phyloP scores from a whole-genome alignment of 2,888 invertebrate genomes.

The Athrips mouffetella region DNA sequence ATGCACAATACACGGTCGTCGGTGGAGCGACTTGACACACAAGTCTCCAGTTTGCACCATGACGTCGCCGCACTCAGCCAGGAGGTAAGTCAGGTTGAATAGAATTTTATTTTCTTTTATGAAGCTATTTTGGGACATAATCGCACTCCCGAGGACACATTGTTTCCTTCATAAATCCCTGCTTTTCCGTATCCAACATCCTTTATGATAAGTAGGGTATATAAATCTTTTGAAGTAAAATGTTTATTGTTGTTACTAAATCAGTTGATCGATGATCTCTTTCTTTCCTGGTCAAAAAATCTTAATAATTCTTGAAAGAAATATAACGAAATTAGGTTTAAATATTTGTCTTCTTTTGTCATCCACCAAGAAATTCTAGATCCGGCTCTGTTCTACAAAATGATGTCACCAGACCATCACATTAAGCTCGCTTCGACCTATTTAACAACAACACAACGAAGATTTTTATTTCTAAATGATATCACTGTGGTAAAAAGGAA shows the following conservation, averaged over 20 bases:
- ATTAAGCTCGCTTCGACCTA: conserved; percentile 28
- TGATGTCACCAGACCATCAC: conserved; percentile 28
- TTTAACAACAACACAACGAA: conserved; percentile 28
- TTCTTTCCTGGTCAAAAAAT: neutral
- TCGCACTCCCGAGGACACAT: neutral
- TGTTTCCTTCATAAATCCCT: neutral
- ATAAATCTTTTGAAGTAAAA: neutral
- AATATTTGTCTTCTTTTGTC: neutral
- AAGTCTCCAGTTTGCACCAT: conserved; percentile 89
- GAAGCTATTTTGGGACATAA: too few species aligned
- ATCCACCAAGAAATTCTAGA: neutral
- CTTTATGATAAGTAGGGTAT: neutral
- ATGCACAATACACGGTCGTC: conserved; percentile 71
- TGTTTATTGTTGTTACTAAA: neutral
- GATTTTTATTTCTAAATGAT: conserved; percentile 35
- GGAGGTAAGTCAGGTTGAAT: conserved; percentile 76
- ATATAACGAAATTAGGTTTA: neutral
- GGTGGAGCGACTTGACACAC: conserved; percentile 88
- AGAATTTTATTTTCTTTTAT: neutral
- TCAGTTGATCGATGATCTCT: neutral
- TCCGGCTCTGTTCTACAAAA: conserved; percentile 20
- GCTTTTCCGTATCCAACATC: neutral
- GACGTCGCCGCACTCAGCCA: conserved; percentile 91
- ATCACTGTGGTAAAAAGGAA: conserved; percentile 30
- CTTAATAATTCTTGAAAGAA: neutral